Base-by-base conservation (phyloP, 2,113 vertebrate species). In the Nycticorax nycticorax region DNA sequence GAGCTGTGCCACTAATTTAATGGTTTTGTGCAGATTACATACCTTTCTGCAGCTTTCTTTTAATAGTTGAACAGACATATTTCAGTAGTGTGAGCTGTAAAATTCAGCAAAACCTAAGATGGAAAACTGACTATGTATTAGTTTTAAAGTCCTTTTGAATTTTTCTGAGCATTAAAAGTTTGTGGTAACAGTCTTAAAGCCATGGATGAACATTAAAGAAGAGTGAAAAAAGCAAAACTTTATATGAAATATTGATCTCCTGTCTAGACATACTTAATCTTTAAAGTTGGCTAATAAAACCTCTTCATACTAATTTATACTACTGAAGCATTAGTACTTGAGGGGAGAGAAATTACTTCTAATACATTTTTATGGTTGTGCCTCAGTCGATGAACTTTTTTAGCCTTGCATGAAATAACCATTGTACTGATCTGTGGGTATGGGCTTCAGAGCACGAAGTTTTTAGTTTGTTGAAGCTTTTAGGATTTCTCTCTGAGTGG, bases 231-330 rank as follows among this genome's bases (percentile, higher is more conserved):
- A 22, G 2, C n/a, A 64, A 71, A 92, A 50, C 30, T 94, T 78
- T 89, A 68, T 77, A 75, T 92, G 80, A 92, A 95, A 64, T 93
- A 91, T 60, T 93, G 66, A 82, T 96, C 83, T 92, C 48, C 72
- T 90, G 82, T 90, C 95, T 97, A 93, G 86, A 95, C 94, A 43
- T 71, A 74, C 55, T 95, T 90, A 92, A 89, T 95, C 93, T 78
- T 88, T 75, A 82, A 93, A 93, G 47, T 68, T 89, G 56, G 30
- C 43, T 87, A 85, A 66, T 84, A 89, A 94, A 95, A 81, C 35
- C 28, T 71, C 43, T 87, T 91, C 30, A 37, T 95, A 68, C 76
- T 96, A 84, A 87, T 93, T 89, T 92, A 39, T 76, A 66, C 57
- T 89, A 27, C 8, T 76, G 80, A 73, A 95, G 37, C 8, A 30